These are phyloP conservation scores for Micromys minutus DNA, from an alignment of 2,113 vertebrate species.

Conservation along the genomic window DNA sequence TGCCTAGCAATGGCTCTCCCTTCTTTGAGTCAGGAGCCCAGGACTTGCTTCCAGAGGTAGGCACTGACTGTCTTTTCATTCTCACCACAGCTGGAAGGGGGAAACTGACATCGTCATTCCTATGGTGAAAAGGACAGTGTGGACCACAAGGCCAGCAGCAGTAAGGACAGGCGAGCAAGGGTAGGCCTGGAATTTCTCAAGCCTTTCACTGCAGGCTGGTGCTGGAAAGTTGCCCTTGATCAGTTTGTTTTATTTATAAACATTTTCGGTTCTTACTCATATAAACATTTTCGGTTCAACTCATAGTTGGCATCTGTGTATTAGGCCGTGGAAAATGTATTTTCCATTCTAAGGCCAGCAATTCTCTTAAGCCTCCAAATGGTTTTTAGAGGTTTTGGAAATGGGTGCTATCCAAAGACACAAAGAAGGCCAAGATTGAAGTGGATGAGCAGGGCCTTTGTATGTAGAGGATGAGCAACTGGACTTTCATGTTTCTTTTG, in stretches of 20 bases:
- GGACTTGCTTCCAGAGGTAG: slow-evolving; percentile 52
- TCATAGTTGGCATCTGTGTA: background rate
- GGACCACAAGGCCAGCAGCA: background rate
- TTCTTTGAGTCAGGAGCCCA: slow-evolving; percentile 49
- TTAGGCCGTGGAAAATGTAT: background rate
- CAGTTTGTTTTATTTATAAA: slow-evolving; percentile 39
- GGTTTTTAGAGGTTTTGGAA: slow-evolving; percentile 26
- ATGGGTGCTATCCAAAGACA: background rate
- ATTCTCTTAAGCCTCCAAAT: background rate
- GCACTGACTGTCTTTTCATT: slow-evolving; percentile 65
- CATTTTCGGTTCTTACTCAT: slow-evolving; percentile 39
- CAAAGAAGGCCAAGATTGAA: background rate
- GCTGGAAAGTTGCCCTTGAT: background rate
- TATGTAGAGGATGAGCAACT: background rate
- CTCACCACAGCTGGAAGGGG: slow-evolving; percentile 67
- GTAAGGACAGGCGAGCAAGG: background rate
- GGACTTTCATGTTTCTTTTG: background rate
- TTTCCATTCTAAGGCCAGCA: slow-evolving; percentile 27
- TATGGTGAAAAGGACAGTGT: slow-evolving; percentile 51
- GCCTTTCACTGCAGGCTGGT: background rate
- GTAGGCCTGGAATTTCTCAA: background rate
- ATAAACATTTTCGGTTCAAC: slow-evolving; percentile 34
- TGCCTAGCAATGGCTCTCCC: slow-evolving; percentile 67
- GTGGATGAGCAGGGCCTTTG: background rate
- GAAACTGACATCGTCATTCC: slow-evolving; percentile 72